Evolutionary conservation across 2,113 vertebrate genomes (phyloP).

Genomic region (Verasper variegatus): DNA sequence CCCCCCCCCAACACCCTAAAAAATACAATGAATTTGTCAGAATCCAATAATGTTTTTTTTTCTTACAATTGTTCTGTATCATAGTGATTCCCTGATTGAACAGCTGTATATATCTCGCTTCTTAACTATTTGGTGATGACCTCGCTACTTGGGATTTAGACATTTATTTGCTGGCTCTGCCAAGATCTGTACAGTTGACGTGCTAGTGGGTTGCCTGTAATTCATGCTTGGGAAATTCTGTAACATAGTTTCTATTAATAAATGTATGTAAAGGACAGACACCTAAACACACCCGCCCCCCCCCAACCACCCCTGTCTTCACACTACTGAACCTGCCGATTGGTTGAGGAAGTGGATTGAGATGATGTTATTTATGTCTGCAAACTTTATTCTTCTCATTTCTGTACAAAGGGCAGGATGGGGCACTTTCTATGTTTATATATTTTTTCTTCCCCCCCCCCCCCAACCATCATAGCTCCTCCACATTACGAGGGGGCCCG

Average conservation of each 20-base stretch:
- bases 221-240: conserved; percentile 78
- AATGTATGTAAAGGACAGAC: conserved; percentile 77
- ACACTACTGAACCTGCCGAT: conserved; percentile 69
- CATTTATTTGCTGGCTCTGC: conserved; percentile 68
- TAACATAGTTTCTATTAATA: conserved; percentile 84
- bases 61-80: conserved; percentile 65
- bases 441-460: conserved; percentile 17
- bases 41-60: conserved; percentile 13
- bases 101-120: conserved; percentile 82
- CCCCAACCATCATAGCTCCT: conserved; percentile 26
- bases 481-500: conserved; percentile 36
- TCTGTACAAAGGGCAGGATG: conserved; percentile 53
- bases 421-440: conserved; percentile 44
- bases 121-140: conserved; percentile 74
- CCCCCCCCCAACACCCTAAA: neutral
- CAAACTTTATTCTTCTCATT: conserved; percentile 44
- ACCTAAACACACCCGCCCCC: conserved; percentile 28
- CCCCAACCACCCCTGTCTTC: conserved; percentile 35
- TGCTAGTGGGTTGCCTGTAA: conserved; percentile 81
- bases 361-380: conserved; percentile 66
- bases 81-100: conserved; percentile 71
- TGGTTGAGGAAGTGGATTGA: conserved; percentile 50
- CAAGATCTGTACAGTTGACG: conserved; percentile 79
- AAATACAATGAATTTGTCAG: conserved; percentile 33
- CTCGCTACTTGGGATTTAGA: conserved; percentile 67